Conservation (phyloP, 2,113 vertebrate species). For the Mus spicilegus region DNA sequence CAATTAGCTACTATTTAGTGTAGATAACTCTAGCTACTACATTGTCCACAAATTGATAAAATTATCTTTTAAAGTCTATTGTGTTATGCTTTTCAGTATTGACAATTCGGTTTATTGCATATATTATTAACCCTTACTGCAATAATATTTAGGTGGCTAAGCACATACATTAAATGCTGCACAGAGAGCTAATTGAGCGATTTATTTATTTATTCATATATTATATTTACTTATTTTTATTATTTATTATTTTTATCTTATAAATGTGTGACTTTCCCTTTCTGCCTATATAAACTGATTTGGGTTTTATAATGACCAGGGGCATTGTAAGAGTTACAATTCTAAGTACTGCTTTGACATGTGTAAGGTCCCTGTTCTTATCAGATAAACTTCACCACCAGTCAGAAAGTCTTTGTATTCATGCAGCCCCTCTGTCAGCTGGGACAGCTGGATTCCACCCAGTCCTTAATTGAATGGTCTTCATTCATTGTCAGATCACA, state of each 20-base stretch:
- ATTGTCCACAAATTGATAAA: constrained; percentile 32
- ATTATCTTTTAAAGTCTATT: not conserved
- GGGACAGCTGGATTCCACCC: not conserved
- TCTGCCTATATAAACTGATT: not conserved
- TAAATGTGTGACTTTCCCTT: not conserved
- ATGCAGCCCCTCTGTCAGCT: not conserved
- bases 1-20: not conserved
- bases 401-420: not conserved
- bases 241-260: not conserved
- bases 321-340: not conserved
- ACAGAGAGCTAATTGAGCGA: not conserved
- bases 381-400: not conserved
- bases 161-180: not conserved
- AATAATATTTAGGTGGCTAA: not conserved
- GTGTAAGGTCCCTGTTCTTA: not conserved
- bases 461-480: not conserved
- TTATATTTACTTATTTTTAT: no score
- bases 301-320: not conserved
- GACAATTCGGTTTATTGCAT: not conserved
- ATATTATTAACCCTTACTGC: not conserved
- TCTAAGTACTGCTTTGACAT: not conserved
- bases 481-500: not conserved
- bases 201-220: no score
- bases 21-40: not conserved
- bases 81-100: not conserved